Base-by-base conservation (phyloP, 1,140 invertebrate genomes). In the Hetaerina americana region DNA sequence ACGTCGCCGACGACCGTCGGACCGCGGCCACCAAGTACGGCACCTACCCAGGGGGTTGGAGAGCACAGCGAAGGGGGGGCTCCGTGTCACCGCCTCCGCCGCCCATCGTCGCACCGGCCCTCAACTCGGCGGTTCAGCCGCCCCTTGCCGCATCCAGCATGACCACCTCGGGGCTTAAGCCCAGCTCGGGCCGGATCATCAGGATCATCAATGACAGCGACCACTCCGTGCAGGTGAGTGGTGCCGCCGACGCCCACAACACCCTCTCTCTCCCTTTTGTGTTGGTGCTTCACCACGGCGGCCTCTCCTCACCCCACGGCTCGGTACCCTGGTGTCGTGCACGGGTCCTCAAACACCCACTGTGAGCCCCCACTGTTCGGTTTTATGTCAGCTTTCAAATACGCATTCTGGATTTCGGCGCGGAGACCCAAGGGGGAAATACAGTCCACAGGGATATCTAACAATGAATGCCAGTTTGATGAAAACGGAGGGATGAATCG, bases 171-270 rank as follows among this genome's bases (percentile, higher is more conserved):
- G 67, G 67, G 26, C 27, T 28, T 25, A 93, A 93, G 77, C 88
- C 91, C 27, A 88, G 88, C 73, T 91, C 92, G 25, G 92, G 92
- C 57, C 85, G 93, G 72, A 91, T 95, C 72, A 94, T 96, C 77
- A 85, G 92, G 71, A 93, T 96, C 78, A 92, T 96, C 78, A 96
- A 95, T 81, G 94, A 94, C 78, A 88, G 91, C 82, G 92, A 95
- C 80, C 92, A 94, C 77, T 91, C 91, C 27, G 89, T 95, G 75
- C 92, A 95, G 87, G 92, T 93, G 79, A 74, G 71, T 76, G 6
- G 18, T 8, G 6, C 31, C 6, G 18, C 31, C 18, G 31, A 40
- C 31, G 6, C 18, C 31, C 31, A 8, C 6, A 40, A 40, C 18
- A 40, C 31, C 31, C 31, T 40, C 6, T n/a, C n/a, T n/a, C n/a